Evolutionary conservation across 1,140 invertebrate species (phyloP).

Genomic region (Conus ventricosus): DNA sequence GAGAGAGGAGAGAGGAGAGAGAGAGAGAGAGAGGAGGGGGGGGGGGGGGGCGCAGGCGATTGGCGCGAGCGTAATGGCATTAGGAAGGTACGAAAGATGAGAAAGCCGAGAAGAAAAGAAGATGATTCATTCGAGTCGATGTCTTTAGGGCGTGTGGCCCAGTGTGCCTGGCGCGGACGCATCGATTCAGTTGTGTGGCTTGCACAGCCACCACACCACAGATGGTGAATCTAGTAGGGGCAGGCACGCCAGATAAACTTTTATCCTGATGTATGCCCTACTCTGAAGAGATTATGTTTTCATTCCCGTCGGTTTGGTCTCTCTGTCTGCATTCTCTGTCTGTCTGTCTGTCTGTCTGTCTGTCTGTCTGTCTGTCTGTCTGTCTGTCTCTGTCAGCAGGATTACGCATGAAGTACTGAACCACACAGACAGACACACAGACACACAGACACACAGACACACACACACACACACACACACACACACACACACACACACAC

Average conservation of each 20-base stretch:
- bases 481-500: slow-evolving; percentile 6
- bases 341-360: background rate
- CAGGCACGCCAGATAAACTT: background rate
- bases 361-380: background rate
- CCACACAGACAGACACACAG: background rate
- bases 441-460: no score
- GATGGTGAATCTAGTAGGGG: no score
- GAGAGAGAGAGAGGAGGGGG: no score
- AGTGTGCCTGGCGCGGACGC: background rate
- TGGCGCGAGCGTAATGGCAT: no score
- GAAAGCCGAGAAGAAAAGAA: no score
- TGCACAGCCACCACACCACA: no score
- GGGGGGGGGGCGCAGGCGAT: no score
- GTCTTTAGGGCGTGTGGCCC: no score
- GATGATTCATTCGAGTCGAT: no score
- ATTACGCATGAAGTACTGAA: background rate
- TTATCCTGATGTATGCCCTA: background rate
- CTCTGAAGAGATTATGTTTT: background rate
- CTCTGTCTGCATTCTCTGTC: background rate
- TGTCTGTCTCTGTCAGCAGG: background rate
- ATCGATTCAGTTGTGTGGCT: background rate
- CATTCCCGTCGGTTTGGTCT: background rate
- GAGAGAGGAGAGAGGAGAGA: no score
- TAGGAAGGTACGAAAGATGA: no score
- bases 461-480: background rate